Conservation (phyloP, 92 coral and sea anemone genomes). For the Anthopleura xanthogrammica region DNA sequence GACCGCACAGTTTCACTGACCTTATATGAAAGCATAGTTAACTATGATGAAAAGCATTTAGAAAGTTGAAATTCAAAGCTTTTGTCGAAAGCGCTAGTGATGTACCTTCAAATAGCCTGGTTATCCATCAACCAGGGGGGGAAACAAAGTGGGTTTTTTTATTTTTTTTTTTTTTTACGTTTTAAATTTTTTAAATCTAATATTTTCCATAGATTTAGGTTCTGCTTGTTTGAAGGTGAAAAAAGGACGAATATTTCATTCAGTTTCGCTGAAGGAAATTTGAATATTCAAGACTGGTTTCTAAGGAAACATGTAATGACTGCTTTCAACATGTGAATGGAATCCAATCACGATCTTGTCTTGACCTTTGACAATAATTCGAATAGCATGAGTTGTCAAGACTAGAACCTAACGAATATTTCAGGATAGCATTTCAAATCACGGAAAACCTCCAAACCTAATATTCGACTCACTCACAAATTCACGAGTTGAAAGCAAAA, state of each 20-base stretch:
- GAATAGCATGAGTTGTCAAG: slow-evolving; percentile 5
- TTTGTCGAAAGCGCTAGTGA: no score
- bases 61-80: no score
- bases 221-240: not conserved
- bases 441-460: not conserved
- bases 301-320: not conserved
- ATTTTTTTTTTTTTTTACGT: no score
- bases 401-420: not conserved
- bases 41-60: no score
- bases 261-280: not conserved
- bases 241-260: not conserved
- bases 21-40: no score
- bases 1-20: no score
- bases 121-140: no score
- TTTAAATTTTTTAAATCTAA: no score
- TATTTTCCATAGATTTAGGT: not conserved
- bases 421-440: not conserved
- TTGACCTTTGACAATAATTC: slow-evolving; percentile 10
- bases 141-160: no score
- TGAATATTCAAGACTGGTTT: not conserved
- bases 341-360: not conserved
- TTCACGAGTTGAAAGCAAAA: not conserved
- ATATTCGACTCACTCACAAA: not conserved
- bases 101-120: no score
- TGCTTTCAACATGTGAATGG: not conserved